phyloP scores from a whole-genome alignment of 2,888 invertebrate species.

The Harpagoxenus sublaevis region DNA sequence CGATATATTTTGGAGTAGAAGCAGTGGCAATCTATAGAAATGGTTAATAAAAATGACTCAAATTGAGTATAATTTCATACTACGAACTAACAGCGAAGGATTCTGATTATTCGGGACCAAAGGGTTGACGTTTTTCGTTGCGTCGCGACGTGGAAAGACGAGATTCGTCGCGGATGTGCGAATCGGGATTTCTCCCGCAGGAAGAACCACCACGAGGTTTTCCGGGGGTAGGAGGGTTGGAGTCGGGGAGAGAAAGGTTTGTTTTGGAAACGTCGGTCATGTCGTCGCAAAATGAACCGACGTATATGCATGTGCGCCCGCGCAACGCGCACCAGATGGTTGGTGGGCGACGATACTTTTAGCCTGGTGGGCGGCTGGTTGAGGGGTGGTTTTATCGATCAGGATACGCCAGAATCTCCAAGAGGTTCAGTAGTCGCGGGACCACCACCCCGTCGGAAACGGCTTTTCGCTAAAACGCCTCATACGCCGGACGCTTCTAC shows the following conservation, averaged over 20 bases:
- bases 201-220: too few relatives aligned
- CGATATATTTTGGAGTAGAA: too few relatives aligned
- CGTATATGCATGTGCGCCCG: slow-evolving; percentile 5
- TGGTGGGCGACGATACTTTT: slow-evolving; percentile 75
- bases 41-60: too few relatives aligned
- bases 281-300: slow-evolving; percentile 24
- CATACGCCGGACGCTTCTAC: slow-evolving; percentile 20
- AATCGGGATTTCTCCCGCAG: not conserved
- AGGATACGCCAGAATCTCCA: slow-evolving; percentile 76
- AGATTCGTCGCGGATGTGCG: too few relatives aligned
- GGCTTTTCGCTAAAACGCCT: slow-evolving; percentile 19
- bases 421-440: slow-evolving; percentile 84
- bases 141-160: too few relatives aligned
- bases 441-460: slow-evolving; percentile 82
- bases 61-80: too few relatives aligned
- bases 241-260: not conserved
- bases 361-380: slow-evolving; percentile 74
- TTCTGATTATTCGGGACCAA: too few relatives aligned
- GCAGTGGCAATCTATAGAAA: too few relatives aligned
- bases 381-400: slow-evolving; percentile 83
- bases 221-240: not conserved
- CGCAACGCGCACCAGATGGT: slow-evolving; percentile 53
- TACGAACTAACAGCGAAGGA: too few relatives aligned
- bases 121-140: too few relatives aligned
- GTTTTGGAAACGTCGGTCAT: slow-evolving; percentile 28